Percentiles rank a stretch among this genome's conserved stretches.
phyloP scores from a whole-genome alignment of 2,113 vertebrate species.

The Aleadryas rufinucha region DNA sequence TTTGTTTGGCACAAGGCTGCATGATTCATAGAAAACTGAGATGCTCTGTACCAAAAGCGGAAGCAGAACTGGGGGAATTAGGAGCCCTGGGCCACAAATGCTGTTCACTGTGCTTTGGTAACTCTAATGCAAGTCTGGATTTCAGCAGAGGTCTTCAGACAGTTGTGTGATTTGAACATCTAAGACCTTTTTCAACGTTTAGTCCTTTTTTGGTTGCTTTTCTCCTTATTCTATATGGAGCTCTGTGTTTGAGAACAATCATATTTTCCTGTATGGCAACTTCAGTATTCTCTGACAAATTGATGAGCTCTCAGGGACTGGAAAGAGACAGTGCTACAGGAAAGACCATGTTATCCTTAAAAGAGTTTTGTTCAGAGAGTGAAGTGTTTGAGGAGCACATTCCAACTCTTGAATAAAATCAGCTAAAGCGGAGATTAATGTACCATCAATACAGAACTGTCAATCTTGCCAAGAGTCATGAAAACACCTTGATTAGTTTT shows the following conservation, averaged over 20 bases:
- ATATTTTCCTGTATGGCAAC: not conserved
- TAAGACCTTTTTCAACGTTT: not conserved
- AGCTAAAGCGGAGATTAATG: not conserved
- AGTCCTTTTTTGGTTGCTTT: not conserved
- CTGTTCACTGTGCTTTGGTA: not conserved
- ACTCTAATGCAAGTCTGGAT: not conserved
- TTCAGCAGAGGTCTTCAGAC: not conserved
- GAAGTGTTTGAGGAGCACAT: conserved; percentile 81
- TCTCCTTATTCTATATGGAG: not conserved
- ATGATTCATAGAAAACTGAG: not conserved
- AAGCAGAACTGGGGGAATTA: not conserved
- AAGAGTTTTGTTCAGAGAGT: conserved; percentile 79
- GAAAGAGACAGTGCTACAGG: conserved; percentile 83
- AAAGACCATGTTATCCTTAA: conserved; percentile 83
- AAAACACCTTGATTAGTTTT: not conserved
- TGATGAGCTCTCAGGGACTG: not conserved
- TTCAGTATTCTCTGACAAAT: not conserved
- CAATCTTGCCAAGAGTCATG: not conserved
- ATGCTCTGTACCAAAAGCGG: fast-evolving
- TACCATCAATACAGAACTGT: not conserved
- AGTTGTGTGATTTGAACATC: not conserved
- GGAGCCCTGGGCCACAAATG: not conserved
- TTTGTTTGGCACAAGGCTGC: not conserved
- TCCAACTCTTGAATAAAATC: conserved; percentile 75
- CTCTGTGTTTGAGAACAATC: not conserved